Conservation (phyloP, 2,113 vertebrate species). For the Climacteris rufus region DNA sequence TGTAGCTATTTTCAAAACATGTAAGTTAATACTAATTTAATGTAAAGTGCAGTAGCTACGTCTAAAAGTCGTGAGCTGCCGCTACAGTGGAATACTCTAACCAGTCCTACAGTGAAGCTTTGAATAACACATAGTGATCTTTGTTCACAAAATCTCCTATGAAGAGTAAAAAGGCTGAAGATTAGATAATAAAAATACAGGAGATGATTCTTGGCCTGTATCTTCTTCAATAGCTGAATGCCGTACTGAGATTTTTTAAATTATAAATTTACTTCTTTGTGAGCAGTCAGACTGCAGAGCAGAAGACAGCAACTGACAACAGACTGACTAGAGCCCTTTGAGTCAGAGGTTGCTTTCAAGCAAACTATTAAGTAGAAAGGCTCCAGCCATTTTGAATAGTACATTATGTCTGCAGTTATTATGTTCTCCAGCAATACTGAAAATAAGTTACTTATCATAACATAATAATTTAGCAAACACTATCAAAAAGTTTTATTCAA, state of each 20-base stretch:
- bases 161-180: background rate
- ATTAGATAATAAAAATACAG: background rate
- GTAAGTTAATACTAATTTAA: background rate
- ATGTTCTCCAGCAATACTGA: background rate
- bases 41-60: conserved; percentile 48
- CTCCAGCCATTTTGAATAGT: background rate
- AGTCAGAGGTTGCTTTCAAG: background rate
- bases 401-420: background rate
- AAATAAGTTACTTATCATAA: background rate
- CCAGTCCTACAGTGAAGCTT: background rate
- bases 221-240: background rate
- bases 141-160: background rate
- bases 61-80: background rate
- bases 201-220: background rate
- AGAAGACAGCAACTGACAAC: background rate
- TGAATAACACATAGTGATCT: background rate
- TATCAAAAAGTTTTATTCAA: background rate
- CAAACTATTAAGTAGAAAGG: background rate
- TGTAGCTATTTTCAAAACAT: background rate
- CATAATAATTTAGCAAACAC: background rate
- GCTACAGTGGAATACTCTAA: background rate
- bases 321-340: background rate
- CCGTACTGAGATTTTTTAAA: background rate
- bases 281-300: background rate
- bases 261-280: background rate